phyloP scores from a whole-genome alignment of 2,888 invertebrate species.

The Scaptomyza flava region DNA sequence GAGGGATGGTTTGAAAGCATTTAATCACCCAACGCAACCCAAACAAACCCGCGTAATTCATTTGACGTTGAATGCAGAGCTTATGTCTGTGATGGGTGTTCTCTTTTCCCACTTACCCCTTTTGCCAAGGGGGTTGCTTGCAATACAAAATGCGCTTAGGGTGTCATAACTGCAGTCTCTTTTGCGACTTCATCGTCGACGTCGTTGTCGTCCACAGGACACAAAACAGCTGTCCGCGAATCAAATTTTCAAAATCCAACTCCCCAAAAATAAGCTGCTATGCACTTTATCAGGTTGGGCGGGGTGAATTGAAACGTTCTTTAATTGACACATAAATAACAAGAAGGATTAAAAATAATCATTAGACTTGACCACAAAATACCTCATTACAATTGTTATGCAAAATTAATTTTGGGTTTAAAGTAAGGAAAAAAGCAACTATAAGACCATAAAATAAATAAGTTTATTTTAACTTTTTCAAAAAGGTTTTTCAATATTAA shows the following conservation, averaged over 20 bases:
- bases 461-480: too few relatives aligned
- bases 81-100: constrained; percentile 30
- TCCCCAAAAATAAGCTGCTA: constrained; percentile 43
- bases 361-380: background rate
- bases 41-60: constrained; percentile 48
- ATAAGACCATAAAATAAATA: too few relatives aligned
- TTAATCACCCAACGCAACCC: constrained; percentile 53
- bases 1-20: constrained; percentile 25
- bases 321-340: constrained; percentile 59
- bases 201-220: constrained; percentile 28
- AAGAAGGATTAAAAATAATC: background rate
- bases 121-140: constrained; percentile 19
- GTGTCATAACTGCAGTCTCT: constrained; percentile 50
- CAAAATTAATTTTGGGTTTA: background rate
- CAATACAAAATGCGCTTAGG: constrained; percentile 56
- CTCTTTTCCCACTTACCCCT: background rate
- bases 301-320: constrained; percentile 14
- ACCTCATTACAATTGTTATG: background rate
- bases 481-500: too few relatives aligned
- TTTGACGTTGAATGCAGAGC: constrained; percentile 55
- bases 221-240: constrained; percentile 53
- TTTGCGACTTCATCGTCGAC: too few relatives aligned
- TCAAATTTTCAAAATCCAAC: constrained; percentile 51
- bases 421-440: too few relatives aligned
- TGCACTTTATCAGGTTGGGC: constrained; percentile 28